Base-by-base conservation (phyloP, 2,888 invertebrate genomes). In the Pelosia muscerda region DNA sequence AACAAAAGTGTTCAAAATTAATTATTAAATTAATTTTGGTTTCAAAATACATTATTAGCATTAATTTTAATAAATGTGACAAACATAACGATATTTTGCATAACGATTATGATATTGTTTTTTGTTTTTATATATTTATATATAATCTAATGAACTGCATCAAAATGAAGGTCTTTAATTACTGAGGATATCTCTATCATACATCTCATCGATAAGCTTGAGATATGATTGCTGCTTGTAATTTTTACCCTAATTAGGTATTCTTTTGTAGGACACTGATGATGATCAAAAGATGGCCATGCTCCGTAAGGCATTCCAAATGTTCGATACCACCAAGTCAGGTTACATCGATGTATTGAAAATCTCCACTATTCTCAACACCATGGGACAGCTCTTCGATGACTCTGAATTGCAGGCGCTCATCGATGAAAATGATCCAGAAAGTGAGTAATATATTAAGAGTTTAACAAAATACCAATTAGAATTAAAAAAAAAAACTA, bases 241-340 rank as follows among this genome's bases (percentile, higher is more conserved):
- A 23, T 63, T 34, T 53, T 63, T 38, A 65, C 26, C 69, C 57
- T 26, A 59, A 23, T 31, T 67, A 10, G 34, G 31, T 71, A 69
- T 76, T 69, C 62, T 76, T 82, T 79, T 77, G 15, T 80, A 95
- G 95, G 95, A 95, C 78, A 86, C 92, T 71, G 97, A 97, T 87
- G 97, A 97, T 86, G 97, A 97, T 81, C 97, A 97, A 90, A 97
- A 97, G 93, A 96, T 96, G 96, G 97, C 97, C 95, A 98, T 98
- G 94, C 97, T 99, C 96, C 97, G 98, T 89, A 98, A 98, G 93
- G 98, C 98, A 84, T 99, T 99, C 96, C 98, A 98, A 94, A 99
- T 99, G 98, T 99, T 98, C 88, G 99, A 99, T 94, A 98, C 98
- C 78, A 97, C 97, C 81, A 98, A 98, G 95, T 96, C 97, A 73